Conservation (phyloP, 1,140 invertebrate genomes). For the Ceratosolen solmsi region DNA sequence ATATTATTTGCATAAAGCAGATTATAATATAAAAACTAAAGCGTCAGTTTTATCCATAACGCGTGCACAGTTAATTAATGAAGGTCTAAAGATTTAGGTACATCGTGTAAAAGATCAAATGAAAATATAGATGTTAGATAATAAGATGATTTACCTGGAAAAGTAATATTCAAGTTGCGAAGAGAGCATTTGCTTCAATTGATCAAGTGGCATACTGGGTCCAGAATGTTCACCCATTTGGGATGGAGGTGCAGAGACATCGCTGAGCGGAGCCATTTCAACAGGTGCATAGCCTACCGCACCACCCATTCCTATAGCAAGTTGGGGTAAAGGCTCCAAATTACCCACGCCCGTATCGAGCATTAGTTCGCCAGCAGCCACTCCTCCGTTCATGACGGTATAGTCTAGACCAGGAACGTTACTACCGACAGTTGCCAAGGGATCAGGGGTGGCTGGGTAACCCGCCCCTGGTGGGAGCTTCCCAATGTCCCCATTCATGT, state of each 20-base stretch:
- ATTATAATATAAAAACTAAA: no score
- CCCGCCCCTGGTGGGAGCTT: slow-evolving; percentile 80
- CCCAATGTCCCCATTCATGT: slow-evolving; percentile 86
- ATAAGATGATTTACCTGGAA: slow-evolving; percentile 78
- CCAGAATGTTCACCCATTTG: slow-evolving; percentile 66
- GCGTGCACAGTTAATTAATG: no score
- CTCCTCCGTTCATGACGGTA: slow-evolving; percentile 71
- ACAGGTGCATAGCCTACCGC: slow-evolving; percentile 68
- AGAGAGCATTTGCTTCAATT: slow-evolving; percentile 86
- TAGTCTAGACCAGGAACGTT: slow-evolving; percentile 69
- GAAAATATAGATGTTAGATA: no score
- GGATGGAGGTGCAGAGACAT: slow-evolving; percentile 64
- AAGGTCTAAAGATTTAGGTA: no score
- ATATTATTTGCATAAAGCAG: no score
- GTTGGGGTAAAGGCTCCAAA: slow-evolving; percentile 66
- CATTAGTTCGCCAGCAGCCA: slow-evolving; percentile 69
- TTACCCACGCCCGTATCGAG: slow-evolving; percentile 67
- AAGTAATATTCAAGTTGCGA: slow-evolving; percentile 93
- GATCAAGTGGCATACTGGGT: slow-evolving; percentile 77
- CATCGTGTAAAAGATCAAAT: no score
- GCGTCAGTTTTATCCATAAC: no score
- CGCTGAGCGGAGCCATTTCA: slow-evolving; percentile 65
- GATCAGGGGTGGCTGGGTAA: slow-evolving; percentile 76
- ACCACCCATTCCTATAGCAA: slow-evolving; percentile 69
- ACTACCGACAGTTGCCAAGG: slow-evolving; percentile 66